Evolutionary conservation across 2,888 invertebrate genomes (phyloP).

Genomic region (Ctenicera cuprea): DNA sequence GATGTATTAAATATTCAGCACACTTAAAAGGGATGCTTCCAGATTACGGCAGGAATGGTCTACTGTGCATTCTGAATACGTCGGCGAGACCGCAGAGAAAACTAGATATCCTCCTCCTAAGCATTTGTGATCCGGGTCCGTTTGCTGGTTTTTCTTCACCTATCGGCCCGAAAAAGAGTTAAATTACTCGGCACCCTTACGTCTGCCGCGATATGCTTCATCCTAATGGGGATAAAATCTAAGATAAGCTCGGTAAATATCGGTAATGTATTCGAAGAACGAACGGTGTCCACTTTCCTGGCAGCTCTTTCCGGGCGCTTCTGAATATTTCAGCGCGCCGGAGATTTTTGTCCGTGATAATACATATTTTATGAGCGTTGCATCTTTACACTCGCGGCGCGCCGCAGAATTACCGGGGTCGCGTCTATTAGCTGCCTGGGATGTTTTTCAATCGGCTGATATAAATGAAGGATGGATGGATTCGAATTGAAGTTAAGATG

Average conservation of each 20-base stretch:
- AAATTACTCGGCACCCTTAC: constrained; percentile 25
- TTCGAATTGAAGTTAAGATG: constrained; percentile 57
- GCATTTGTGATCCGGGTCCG: constrained; percentile 5
- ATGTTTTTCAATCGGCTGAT: constrained; percentile 63
- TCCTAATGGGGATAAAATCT: constrained; percentile 44
- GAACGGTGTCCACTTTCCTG: constrained; percentile 58
- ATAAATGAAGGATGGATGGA: constrained; percentile 61
- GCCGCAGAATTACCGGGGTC: constrained; percentile 59
- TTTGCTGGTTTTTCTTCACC: constrained; percentile 25
- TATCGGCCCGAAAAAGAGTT: constrained; percentile 31
- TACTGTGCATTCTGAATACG: constrained; percentile 56
- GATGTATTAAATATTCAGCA: constrained; percentile 71
- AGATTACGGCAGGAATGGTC: constrained; percentile 66
- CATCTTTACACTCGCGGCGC: constrained; percentile 64
- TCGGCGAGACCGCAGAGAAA: constrained; percentile 43
- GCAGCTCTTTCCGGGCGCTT: constrained; percentile 61
- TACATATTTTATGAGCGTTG: constrained; percentile 72
- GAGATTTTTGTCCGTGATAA: constrained; percentile 72
- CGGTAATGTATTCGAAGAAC: constrained; percentile 63
- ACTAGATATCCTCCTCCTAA: constrained; percentile 27
- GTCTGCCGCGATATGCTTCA: constrained; percentile 12
- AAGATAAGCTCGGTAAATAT: constrained; percentile 62
- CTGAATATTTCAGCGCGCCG: constrained; percentile 70
- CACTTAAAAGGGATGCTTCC: constrained; percentile 71
- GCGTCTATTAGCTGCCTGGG: constrained; percentile 62